Conservation (phyloP, 1,140 invertebrate genomes). For the Brachionus manjavacas region DNA sequence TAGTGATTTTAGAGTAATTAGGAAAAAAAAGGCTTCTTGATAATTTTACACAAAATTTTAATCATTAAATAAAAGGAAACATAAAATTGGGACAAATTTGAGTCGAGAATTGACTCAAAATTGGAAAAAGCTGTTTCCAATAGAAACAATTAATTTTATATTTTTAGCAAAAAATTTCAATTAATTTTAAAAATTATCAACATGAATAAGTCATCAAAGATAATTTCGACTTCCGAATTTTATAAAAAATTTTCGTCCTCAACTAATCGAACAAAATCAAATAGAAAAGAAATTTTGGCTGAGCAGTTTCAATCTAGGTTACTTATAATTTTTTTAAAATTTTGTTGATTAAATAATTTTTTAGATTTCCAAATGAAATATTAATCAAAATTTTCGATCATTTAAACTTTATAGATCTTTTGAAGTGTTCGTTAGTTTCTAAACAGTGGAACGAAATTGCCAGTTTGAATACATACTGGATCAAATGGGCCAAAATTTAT, state of each 20-base stretch:
- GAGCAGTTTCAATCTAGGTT: background rate
- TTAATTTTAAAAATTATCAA: background rate
- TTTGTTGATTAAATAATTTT: background rate
- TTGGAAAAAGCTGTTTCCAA: background rate
- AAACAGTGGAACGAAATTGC: conserved; percentile 3
- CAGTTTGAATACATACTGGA: background rate
- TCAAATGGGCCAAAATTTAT: background rate
- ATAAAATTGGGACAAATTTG: background rate
- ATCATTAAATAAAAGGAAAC: too few species aligned
- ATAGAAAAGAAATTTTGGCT: background rate
- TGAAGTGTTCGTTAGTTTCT: background rate
- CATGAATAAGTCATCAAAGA: background rate
- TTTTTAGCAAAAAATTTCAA: background rate
- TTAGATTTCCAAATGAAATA: background rate
- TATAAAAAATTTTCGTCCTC: background rate
- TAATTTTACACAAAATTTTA: too few species aligned
- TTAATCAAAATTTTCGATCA: conserved; percentile 13
- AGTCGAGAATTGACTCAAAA: background rate
- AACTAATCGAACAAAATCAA: background rate
- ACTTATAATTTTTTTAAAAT: background rate
- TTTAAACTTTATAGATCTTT: background rate
- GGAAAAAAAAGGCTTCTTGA: too few species aligned
- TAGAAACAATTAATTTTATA: background rate
- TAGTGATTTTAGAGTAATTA: too few species aligned
- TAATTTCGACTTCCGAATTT: conserved; percentile 2